phyloP scores from a whole-genome alignment of 2,888 invertebrate genomes.

The Beris chalybata region DNA sequence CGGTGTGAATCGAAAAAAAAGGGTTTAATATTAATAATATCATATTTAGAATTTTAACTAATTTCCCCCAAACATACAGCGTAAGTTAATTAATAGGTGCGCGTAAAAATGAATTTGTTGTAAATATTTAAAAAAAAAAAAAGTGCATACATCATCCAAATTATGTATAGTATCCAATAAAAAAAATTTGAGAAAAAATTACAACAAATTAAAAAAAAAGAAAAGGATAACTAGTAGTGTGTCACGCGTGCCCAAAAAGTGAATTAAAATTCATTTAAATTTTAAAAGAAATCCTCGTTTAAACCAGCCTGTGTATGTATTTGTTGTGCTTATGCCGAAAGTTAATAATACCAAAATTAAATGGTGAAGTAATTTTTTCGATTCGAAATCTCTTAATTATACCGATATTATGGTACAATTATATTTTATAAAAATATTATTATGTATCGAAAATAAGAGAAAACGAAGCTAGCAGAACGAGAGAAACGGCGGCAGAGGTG shows the following conservation, averaged over 20 bases:
- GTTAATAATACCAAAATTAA: background rate
- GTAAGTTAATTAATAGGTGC: too few species aligned
- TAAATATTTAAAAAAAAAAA: too few species aligned
- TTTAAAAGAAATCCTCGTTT: background rate
- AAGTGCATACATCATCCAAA: too few species aligned
- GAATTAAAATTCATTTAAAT: background rate
- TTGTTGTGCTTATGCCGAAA: slow-evolving; percentile 20
- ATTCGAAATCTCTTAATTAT: background rate
- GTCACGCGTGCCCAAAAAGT: slow-evolving; percentile 18
- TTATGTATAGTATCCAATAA: too few species aligned
- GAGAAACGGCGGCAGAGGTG: slow-evolving; percentile 24
- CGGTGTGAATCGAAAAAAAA: too few species aligned
- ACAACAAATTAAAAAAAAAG: background rate
- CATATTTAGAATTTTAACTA: too few species aligned
- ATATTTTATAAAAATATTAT: background rate
- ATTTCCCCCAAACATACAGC: too few species aligned
- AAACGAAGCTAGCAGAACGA: slow-evolving; percentile 23
- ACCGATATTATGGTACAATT: slow-evolving; percentile 27
- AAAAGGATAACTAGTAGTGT: background rate
- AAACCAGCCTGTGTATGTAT: slow-evolving; percentile 16
- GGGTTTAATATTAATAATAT: too few species aligned
- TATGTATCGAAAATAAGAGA: slow-evolving; percentile 8
- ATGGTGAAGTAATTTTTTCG: too few species aligned
- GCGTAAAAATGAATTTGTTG: too few species aligned
- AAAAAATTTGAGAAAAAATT: too few species aligned